phyloP scores from a whole-genome alignment of 1,140 invertebrate genomes.

The Drosophila tristis region DNA sequence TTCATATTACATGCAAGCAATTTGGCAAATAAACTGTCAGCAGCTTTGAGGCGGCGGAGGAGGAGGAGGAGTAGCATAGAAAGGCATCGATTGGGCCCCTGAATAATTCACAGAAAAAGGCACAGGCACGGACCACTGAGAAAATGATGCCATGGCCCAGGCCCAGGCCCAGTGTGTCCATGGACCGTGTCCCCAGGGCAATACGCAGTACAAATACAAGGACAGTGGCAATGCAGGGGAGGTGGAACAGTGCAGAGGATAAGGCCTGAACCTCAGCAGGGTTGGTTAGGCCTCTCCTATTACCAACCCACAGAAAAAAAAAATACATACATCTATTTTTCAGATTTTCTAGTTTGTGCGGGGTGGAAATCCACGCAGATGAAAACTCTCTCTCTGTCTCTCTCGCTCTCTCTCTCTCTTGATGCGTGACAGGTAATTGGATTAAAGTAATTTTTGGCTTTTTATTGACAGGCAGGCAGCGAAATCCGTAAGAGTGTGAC shows the following conservation, averaged over 20 bases:
- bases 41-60: slow-evolving; percentile 32
- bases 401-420: slow-evolving; percentile 42
- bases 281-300: slow-evolving; percentile 53
- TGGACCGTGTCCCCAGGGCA: slow-evolving; percentile 58
- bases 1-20: slow-evolving; percentile 79
- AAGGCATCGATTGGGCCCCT: slow-evolving; percentile 62
- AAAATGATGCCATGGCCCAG: slow-evolving; percentile 32
- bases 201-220: slow-evolving; percentile 68
- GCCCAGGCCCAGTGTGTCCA: slow-evolving; percentile 23
- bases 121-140: not conserved
- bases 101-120: slow-evolving; percentile 66
- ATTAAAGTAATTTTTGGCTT: slow-evolving; percentile 76
- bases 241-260: not conserved
- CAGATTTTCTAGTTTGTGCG: not conserved
- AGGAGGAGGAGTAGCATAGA: not conserved
- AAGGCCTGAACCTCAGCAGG: slow-evolving; percentile 27
- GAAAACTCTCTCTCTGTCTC: slow-evolving; percentile 11
- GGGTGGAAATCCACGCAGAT: slow-evolving; percentile 3
- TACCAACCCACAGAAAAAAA: slow-evolving; percentile 23
- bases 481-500: slow-evolving; percentile 26
- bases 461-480: slow-evolving; percentile 74
- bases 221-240: slow-evolving; percentile 15
- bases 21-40: slow-evolving; percentile 82
- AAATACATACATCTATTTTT: slow-evolving; percentile 8
- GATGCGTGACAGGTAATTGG: slow-evolving; percentile 83